phyloP scores from a whole-genome alignment of 2,113 vertebrate genomes.

The Microtus pennsylvanicus region DNA sequence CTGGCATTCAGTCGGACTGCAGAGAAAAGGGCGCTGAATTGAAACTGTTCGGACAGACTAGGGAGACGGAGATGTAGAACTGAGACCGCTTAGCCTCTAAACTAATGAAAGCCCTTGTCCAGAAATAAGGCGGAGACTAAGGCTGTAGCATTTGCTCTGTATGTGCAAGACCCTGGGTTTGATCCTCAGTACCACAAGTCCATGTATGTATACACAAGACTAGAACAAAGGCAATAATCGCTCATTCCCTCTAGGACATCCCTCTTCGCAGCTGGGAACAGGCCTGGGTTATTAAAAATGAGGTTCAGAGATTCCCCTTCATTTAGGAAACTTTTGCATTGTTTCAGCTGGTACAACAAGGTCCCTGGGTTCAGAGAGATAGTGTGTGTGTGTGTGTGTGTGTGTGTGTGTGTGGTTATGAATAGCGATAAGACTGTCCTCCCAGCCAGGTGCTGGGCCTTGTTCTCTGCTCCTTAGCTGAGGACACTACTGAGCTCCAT shows the following conservation, averaged over 20 bases:
- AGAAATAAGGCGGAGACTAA: not conserved
- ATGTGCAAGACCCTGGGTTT: not conserved
- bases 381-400: not conserved
- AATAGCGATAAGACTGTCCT: not conserved
- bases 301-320: not conserved
- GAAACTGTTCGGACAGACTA: not conserved
- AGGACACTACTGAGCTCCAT: slow-evolving; percentile 6
- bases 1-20: not conserved
- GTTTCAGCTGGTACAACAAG: not conserved
- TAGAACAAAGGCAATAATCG: not conserved
- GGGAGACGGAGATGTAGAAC: not conserved
- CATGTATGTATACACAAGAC: not conserved
- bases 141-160: not conserved
- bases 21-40: not conserved
- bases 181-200: no score
- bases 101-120: not conserved
- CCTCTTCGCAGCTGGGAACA: not conserved
- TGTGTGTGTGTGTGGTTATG: not conserved
- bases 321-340: not conserved
- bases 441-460: not conserved
- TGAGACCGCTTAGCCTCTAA: not conserved
- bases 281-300: not conserved
- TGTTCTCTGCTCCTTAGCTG: slow-evolving; percentile 29
- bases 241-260: not conserved
- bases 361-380: not conserved